Base-by-base conservation (phyloP, 2,113 vertebrate genomes). In the Petaurus breviceps region DNA sequence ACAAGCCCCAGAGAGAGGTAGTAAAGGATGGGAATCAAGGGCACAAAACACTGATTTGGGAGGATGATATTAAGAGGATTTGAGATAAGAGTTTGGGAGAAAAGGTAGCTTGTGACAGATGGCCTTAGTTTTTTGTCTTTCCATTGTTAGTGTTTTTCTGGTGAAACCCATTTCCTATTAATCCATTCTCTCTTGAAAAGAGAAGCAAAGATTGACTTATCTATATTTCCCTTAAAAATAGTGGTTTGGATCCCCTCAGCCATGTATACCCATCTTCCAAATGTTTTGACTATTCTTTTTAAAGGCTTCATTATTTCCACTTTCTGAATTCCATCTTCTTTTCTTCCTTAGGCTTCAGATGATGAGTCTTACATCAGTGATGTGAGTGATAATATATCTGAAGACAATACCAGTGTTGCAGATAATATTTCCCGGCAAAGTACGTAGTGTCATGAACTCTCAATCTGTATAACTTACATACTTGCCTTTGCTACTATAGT, bases 281-380 rank as follows among this genome's bases (percentile, higher is more conserved):
- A 14, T 43, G 19, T 37, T 94, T 90, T 94, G 6, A 84, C 19
- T 43, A 8, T 53, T 96, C n/a, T 91, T 77, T 96, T 94, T 94
- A 61, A 49, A 50, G 25, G 0, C 49, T 94, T 55, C 37, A 43
- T 96, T 94, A 95, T 96, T 9, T 92, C 57, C 91, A 22, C 51
- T 96, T 84, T 89, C 28, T 24, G 94, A 89, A 54, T 57, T 93
- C 14, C 93, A 0, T 93, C 53, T 89, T n/a, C 31, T 95, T 95
- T 57, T 8, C 55, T 93, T 97, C 97, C 52, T 96, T 93, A 99
- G 99, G 99, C 99, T 98, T 99, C 99, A 97, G 99, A 99, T 97
- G 99, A 99, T 97, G 99, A 99, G 98, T 99, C 99, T 97, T 99
- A 99, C 95, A 99, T 99, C 98, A 99, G 99, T 94, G 99, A 99